Evolutionary conservation across 2,888 invertebrate species (phyloP), one percentile per base, ranked within the genome.

Genomic region (Aspidiotus rigidus): DNA sequence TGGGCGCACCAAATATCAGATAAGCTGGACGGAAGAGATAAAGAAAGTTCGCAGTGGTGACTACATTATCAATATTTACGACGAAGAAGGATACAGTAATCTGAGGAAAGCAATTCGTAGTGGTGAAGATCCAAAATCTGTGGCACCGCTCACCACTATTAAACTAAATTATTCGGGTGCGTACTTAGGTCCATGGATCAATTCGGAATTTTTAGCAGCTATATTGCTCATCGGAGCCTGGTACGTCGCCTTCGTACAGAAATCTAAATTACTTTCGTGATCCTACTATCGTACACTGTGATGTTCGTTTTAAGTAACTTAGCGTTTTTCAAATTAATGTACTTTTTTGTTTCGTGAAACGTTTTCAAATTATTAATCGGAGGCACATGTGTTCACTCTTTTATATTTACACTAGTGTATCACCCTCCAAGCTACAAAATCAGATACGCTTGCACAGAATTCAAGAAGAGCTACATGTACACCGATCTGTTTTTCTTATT

Each of bases 1-100:
- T 73, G 85, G 86, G 75, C 69, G 57, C 17, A 94, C 90, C 76
- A 93, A 95, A 86, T 88, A 90, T 76, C 93, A 95, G 86, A 88
- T 97, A 39, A 96, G 96, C 74, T 95, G 95, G 92, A 90, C 89
- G 10, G 92, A 93, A 77, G 95, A 95, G 72, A 85, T 88, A 40
- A 85, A 88, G 62, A 87, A 87, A 74, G 87, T 93, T 0, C 85
- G 86, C 69, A 86, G 91, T 61, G 95, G 94, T 41, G 85, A 86
- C 62, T 88, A 91, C 74, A 83, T 84, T 70, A 83, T 97, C 62
- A 86, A 87, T 72, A 81, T 98, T 17, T 88, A 89, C 75, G 94
- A 96, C 74, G 96, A 97, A 80, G 96, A 97, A 76, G 91, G 93
- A 71, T 95, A 89, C 80, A 86, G 90, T 1, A 85, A 87, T 7